These are phyloP conservation scores for Malacoraja senta DNA, from an alignment of 2,797 vertebrate species.

Conservation along the genomic window DNA sequence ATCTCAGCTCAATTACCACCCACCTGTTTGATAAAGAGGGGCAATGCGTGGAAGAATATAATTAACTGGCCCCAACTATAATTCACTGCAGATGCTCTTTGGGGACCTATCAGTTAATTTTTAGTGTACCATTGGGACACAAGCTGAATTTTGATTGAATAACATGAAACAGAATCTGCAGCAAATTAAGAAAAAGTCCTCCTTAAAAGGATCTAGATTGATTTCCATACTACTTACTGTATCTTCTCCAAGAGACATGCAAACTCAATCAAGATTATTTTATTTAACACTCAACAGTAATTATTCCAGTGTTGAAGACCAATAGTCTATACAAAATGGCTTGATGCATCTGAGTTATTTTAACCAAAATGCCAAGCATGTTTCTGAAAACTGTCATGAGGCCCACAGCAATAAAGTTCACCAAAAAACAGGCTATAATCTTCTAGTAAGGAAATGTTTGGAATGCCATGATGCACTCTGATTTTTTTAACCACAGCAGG, in stretches of 20 bases:
- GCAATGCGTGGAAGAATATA: constrained; percentile 31
- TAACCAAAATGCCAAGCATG: constrained; percentile 70
- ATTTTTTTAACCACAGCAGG: constrained; percentile 76
- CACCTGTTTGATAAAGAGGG: constrained; percentile 32
- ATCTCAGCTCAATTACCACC: constrained; percentile 24
- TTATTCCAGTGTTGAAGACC: constrained; percentile 51
- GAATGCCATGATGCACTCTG: constrained; percentile 84
- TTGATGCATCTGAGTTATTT: constrained; percentile 74
- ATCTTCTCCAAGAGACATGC: constrained; percentile 7
- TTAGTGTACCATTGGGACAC: constrained; percentile 29
- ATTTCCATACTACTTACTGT: neutral
- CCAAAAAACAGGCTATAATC: constrained; percentile 74
- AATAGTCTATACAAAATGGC: constrained; percentile 57
- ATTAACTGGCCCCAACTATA: constrained; percentile 31
- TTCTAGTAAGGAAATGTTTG: constrained; percentile 93
- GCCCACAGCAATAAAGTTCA: constrained; percentile 78
- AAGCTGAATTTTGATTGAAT: constrained; percentile 26
- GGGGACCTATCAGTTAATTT: constrained; percentile 31
- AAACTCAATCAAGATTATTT: constrained; percentile 15
- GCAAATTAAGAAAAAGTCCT: neutral
- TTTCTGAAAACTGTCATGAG: constrained; percentile 76
- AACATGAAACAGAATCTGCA: constrained; percentile 27
- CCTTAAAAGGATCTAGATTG: neutral
- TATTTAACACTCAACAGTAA: neutral
- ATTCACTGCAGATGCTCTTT: constrained; percentile 28